These are phyloP conservation scores for Cecropterus lyciades DNA, from an alignment of 1,140 invertebrate genomes.

Conservation along the genomic window DNA sequence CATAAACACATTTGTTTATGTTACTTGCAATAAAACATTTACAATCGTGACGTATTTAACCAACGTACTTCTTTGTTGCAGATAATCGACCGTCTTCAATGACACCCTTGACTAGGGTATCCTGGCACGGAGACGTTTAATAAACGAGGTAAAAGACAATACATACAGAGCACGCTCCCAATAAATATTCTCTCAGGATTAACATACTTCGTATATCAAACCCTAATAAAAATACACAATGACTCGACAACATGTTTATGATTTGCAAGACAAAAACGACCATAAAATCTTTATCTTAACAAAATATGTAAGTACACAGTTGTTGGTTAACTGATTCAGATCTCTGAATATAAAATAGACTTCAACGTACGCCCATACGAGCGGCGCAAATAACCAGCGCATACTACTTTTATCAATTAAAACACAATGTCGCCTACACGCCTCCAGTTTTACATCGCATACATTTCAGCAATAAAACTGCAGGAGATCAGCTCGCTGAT, in stretches of 20 bases:
- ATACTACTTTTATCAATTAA: conserved; percentile 50
- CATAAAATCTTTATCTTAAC: conserved; percentile 22
- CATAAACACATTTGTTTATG: too few species aligned
- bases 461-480: conserved; percentile 48
- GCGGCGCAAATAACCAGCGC: conserved; percentile 33
- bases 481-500: conserved; percentile 43
- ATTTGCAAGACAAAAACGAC: conserved; percentile 18
- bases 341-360: conserved; percentile 31
- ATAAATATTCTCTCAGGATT: conserved; percentile 15
- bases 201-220: conserved; percentile 5
- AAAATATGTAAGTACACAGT: conserved; percentile 28
- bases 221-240: background rate
- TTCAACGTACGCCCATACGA: conserved; percentile 31
- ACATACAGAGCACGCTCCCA: conserved; percentile 5
- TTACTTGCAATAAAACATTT: background rate
- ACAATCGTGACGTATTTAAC: background rate
- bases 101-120: conserved; percentile 44
- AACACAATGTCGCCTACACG: conserved; percentile 47
- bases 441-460: conserved; percentile 43
- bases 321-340: conserved; percentile 20
- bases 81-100: conserved; percentile 61
- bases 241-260: conserved; percentile 14
- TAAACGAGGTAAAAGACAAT: conserved; percentile 51
- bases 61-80: conserved; percentile 49
- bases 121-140: conserved; percentile 44